Conservation (phyloP, 2,888 invertebrate genomes). For the Oegoconia quadripuncta region DNA sequence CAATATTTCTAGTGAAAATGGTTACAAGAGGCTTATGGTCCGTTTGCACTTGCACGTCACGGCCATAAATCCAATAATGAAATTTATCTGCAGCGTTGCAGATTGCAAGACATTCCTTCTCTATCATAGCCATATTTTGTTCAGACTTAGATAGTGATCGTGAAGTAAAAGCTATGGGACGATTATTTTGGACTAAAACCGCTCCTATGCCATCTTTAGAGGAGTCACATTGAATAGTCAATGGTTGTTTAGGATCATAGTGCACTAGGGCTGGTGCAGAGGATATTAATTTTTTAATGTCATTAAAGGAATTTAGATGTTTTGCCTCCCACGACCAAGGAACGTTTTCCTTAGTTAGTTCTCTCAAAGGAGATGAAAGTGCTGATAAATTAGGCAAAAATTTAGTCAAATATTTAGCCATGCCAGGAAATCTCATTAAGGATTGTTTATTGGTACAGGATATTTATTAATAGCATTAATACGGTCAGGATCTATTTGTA, state of each 20-base stretch:
- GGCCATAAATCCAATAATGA: slow-evolving; percentile 8
- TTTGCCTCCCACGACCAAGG: not conserved
- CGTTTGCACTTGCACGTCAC: slow-evolving; percentile 20
- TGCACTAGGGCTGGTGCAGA: not conserved
- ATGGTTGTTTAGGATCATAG: not conserved
- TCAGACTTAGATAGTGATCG: not conserved
- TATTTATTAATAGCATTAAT: too few species aligned
- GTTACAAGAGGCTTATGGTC: slow-evolving; percentile 33
- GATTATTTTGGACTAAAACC: not conserved
- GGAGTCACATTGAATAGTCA: not conserved
- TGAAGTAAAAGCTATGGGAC: slow-evolving; percentile 1
- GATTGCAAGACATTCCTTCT: slow-evolving; percentile 8
- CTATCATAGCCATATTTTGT: slow-evolving; percentile 1
- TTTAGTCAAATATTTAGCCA: too few species aligned
- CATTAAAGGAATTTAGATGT: not conserved
- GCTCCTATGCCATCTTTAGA: not conserved
- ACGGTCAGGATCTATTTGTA: too few species aligned
- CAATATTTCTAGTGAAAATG: slow-evolving; percentile 26
- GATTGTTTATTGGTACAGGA: too few species aligned
- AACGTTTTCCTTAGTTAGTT: not conserved
- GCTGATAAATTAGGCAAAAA: not conserved
- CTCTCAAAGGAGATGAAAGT: not conserved
- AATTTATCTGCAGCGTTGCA: slow-evolving; percentile 1
- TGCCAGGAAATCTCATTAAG: too few species aligned
- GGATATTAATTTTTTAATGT: not conserved